Evolutionary conservation across 23 tunicate genomes (phyloP), one percentile per base, ranked within the genome.

Genomic region (Halocynthia aurantium): DNA sequence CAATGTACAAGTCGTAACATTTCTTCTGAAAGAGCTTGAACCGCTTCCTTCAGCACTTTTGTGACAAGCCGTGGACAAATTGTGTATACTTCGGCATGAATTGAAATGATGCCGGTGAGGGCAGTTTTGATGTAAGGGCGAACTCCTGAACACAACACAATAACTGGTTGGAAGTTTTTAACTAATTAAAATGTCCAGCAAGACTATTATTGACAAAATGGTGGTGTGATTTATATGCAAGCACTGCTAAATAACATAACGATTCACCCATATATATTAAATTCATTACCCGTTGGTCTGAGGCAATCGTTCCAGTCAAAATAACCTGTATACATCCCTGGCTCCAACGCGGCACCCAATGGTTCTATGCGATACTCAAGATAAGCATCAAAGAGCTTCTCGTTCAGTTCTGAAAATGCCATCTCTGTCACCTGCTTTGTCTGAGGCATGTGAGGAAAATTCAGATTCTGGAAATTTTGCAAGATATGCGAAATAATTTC

Each of bases 1-100:
- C 96, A 89, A 64, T 92, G 85, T 64, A 92, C 68, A 9, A 86
- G 75, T 12, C 98, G 88, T 40, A 76, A 80, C 68, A 92, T 18
- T 67, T 92, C 98, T 15, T 92, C 98, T 7, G 98, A 84, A 17
- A 86, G 57, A 6, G 73, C 50, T 8, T 66, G 77, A 13, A 86
- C 67, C 22, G 76, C 86, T 67, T 86, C 84, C 19, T 65, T 67
- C 20, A 92, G 69, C 15, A 92, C 71, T 20, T 85, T 72, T 20
- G 49, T 44, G 19, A 92, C 85, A 5, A 92, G 85, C 21, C 52
- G 53, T 6, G 98, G 92, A 53, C 80, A 82, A 64, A 92, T 80
- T 13, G 85, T 53, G 76, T 80, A 92, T 20, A 92, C 98, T 82
- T 94, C 99, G 7, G 99, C 95, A 78, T 94, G 94, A 12, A 94